Percentiles rank a stretch among this genome's conserved stretches.
phyloP scores from a whole-genome alignment of 2,797 vertebrate species.

The Meda fulgida region DNA sequence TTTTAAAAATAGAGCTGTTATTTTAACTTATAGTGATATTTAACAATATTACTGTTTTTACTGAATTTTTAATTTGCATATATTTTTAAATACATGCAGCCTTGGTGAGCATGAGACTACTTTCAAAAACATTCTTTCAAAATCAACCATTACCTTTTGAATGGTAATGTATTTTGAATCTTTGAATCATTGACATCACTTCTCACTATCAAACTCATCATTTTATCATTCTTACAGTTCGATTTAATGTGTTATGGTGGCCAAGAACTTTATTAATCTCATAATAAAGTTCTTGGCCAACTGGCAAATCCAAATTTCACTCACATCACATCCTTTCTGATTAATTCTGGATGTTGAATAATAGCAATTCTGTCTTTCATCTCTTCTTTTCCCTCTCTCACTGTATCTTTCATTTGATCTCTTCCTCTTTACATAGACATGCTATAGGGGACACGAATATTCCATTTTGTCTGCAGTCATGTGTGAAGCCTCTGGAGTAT shows the following conservation, averaged over 20 bases:
- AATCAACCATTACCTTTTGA: background rate
- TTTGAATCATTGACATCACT: background rate
- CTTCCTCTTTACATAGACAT: slow-evolving; percentile 73
- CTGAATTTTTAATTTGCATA: background rate
- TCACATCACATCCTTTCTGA: background rate
- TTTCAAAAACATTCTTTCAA: background rate
- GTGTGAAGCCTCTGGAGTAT: slow-evolving; percentile 90
- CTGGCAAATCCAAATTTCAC: background rate
- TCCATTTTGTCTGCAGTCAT: slow-evolving; percentile 93
- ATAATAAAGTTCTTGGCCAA: background rate
- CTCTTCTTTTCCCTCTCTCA: background rate
- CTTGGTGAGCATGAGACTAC: background rate
- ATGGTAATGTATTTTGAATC: background rate
- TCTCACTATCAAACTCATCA: background rate
- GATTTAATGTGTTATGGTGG: background rate
- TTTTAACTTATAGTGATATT: background rate
- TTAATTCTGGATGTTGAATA: background rate
- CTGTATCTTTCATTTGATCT: slow-evolving; percentile 42
- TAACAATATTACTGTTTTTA: background rate
- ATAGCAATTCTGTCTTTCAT: background rate
- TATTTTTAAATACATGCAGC: background rate
- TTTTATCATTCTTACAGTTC: background rate
- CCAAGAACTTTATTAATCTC: background rate
- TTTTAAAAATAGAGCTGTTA: background rate
- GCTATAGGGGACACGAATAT: slow-evolving; percentile 88